These are phyloP conservation scores for Anguilla marmorata DNA, from an alignment of 2,797 vertebrate species.

Conservation along the genomic window DNA sequence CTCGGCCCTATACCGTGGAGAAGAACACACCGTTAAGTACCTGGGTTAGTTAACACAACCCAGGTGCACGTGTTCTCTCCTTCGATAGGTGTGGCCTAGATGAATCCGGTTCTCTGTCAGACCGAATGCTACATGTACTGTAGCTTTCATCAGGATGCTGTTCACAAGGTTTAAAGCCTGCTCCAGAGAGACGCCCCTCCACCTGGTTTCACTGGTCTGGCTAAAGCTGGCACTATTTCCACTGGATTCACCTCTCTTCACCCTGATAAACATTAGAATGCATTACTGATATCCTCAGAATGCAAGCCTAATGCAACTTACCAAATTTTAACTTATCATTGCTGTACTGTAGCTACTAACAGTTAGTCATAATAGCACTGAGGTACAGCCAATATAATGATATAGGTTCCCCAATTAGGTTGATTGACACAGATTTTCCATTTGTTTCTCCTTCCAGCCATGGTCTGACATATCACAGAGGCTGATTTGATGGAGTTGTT, in stretches of 20 bases:
- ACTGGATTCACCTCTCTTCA: background rate
- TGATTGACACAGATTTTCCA: background rate
- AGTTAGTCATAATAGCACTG: background rate
- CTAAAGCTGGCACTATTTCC: background rate
- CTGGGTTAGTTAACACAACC: too few relatives aligned
- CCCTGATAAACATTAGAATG: background rate
- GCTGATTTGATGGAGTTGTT: too few relatives aligned
- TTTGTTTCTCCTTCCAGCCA: background rate
- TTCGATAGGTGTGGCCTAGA: too few relatives aligned
- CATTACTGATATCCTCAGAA: background rate
- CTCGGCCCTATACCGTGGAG: too few relatives aligned
- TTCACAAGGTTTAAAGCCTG: background rate
- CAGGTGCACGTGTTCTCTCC: too few relatives aligned
- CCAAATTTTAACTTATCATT: background rate
- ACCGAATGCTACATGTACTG: background rate
- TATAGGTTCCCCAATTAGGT: background rate
- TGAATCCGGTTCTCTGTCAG: too few relatives aligned
- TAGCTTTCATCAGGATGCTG: constrained; percentile 1
- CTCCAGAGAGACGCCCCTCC: background rate
- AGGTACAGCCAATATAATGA: background rate
- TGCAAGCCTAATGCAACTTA: background rate
- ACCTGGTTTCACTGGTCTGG: background rate
- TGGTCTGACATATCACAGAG: too few relatives aligned
- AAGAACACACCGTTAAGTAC: too few relatives aligned
- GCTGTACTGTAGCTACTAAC: background rate